These are phyloP conservation scores for Masnerella sp. DNA, from an alignment of 2,888 invertebrate species.

Conservation along the genomic window DNA sequence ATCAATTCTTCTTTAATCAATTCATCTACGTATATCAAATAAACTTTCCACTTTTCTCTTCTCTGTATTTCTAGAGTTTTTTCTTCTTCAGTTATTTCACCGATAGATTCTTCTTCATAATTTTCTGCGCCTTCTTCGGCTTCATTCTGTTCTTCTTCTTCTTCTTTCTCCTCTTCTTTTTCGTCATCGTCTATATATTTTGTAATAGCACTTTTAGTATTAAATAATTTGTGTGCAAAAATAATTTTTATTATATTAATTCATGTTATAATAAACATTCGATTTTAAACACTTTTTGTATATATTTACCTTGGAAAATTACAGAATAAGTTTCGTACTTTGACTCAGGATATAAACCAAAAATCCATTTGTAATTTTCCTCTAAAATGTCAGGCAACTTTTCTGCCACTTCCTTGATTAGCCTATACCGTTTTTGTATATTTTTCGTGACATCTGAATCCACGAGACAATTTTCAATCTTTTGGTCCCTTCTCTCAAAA, in stretches of 20 bases:
- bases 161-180: background rate
- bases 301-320: slow-evolving; percentile 50
- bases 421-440: slow-evolving; percentile 79
- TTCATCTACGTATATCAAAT: slow-evolving; percentile 83
- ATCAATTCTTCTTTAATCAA: slow-evolving; percentile 81
- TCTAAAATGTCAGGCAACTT: slow-evolving; percentile 81
- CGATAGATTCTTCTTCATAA: no score
- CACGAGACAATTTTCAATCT: slow-evolving; percentile 80
- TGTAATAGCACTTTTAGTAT: no score
- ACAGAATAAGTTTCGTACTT: slow-evolving; percentile 64
- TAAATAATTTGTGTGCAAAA: no score
- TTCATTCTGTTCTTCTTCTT: slow-evolving; percentile 11
- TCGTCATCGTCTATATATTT: background rate
- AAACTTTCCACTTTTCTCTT: slow-evolving; percentile 80
- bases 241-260: no score
- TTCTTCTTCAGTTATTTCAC: slow-evolving; percentile 74
- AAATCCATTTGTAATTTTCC: slow-evolving; percentile 84
- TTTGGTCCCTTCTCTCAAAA: slow-evolving; percentile 85
- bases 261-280: no score
- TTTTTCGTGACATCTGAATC: slow-evolving; percentile 80
- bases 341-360: slow-evolving; percentile 81
- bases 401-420: slow-evolving; percentile 79
- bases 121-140: slow-evolving; percentile 20
- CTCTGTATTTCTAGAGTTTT: slow-evolving; percentile 71
- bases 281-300: no score